A percentile compares a stretch with the other conserved stretches of the same genome.
Evolutionary conservation across 2,113 vertebrate species (phyloP).

Genomic region (human (Homo sapiens)): DNA sequence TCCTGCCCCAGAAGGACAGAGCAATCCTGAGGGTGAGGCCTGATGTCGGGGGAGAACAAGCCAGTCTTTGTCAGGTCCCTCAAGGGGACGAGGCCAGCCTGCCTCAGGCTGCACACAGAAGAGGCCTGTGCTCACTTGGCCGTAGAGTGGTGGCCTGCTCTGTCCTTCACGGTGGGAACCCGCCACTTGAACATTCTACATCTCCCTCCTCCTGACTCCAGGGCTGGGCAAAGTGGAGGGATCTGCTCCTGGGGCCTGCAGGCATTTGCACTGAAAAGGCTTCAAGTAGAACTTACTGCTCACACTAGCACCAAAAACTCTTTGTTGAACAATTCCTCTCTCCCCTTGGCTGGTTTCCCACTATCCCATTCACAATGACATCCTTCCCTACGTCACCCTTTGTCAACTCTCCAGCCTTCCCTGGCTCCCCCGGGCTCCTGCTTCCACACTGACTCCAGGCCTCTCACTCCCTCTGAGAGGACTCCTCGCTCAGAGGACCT

Average conservation of each 20-base stretch:
- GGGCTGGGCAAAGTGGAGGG: not conserved
- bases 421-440: fast-evolving
- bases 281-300: not conserved
- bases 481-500: not conserved
- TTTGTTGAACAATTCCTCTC: no score
- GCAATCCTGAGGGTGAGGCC: conserved; percentile 65
- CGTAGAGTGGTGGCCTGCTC: not conserved
- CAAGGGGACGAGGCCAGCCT: not conserved
- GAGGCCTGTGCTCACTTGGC: conserved; percentile 23
- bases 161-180: not conserved
- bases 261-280: not conserved
- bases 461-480: not conserved
- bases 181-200: fast-evolving
- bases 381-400: not conserved
- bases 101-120: not conserved
- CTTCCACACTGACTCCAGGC: not conserved
- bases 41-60: conserved; percentile 70
- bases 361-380: fast-evolving
- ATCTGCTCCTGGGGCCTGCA: fast-evolving
- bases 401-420: not conserved
- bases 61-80: conserved; percentile 53
- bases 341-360: not conserved
- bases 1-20: conserved; percentile 60
- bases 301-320: fast-evolving
- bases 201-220: not conserved